Conservation (phyloP, 1,140 invertebrate species). For the Pollicipes pollicipes region DNA sequence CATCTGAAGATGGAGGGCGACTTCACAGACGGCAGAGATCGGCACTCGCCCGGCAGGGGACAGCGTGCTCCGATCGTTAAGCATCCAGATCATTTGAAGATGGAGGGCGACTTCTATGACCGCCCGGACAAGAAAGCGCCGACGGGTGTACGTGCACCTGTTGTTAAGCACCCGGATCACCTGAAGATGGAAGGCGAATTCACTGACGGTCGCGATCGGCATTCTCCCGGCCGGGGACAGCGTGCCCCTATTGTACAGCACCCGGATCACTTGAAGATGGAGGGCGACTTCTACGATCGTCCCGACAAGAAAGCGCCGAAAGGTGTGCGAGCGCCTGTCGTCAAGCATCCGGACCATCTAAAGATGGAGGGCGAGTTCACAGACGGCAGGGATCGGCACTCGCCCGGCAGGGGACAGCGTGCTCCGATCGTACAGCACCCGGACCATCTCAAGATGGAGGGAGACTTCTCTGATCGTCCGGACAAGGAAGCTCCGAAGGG, state of each 20-base stretch:
- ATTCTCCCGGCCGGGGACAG: conserved; percentile 22
- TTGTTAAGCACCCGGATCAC: conserved; percentile 8
- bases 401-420: conserved; percentile 22
- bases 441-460: conserved; percentile 37
- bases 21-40: conserved; percentile 20
- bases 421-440: conserved; percentile 27
- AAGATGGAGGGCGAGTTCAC: conserved; percentile 10
- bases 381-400: conserved; percentile 4
- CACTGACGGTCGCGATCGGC: too few species aligned
- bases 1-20: conserved; percentile 17
- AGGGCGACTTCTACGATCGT: conserved; percentile 36
- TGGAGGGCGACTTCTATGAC: conserved; percentile 18
- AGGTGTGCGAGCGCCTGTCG: background rate
- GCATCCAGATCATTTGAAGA: conserved; percentile 20
- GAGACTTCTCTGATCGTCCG: conserved; percentile 24
- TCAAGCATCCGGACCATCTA: conserved; percentile 6
- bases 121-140: background rate
- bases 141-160: background rate
- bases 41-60: background rate
- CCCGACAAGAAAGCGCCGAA: background rate
- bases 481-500: conserved; percentile 16
- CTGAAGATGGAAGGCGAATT: too few species aligned
- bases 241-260: conserved; percentile 27
- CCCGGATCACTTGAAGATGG: conserved; percentile 35
- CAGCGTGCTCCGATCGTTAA: background rate